These are phyloP conservation scores for Drosophila paulistorum DNA, from an alignment of 1,140 invertebrate species.

Conservation along the genomic window DNA sequence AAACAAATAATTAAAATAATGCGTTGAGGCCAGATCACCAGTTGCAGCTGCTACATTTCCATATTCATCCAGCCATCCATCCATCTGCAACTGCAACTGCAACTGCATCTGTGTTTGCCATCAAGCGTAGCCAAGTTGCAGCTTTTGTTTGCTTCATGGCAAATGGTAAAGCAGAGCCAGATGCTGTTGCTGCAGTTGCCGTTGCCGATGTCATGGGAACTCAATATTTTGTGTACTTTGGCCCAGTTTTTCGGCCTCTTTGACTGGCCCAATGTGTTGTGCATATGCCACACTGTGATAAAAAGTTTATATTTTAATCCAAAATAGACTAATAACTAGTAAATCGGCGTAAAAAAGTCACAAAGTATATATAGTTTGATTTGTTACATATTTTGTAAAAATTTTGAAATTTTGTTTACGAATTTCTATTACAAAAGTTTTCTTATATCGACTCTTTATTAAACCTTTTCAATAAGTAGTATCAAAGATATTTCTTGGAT, in stretches of 20 bases:
- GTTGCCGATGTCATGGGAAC: conserved; percentile 44
- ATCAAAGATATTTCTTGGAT: too few species aligned
- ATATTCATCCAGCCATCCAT: conserved; percentile 1
- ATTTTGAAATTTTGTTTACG: too few species aligned
- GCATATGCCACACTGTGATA: conserved; percentile 46
- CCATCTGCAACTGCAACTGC: conserved; percentile 14
- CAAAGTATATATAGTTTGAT: too few species aligned
- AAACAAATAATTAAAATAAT: conserved; percentile 82
- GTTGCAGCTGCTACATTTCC: conserved; percentile 41
- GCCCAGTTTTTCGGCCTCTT: conserved; percentile 41
- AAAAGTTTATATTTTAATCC: not conserved
- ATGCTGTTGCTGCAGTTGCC: not conserved
- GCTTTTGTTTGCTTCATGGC: conserved; percentile 39
- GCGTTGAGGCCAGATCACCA: conserved; percentile 37
- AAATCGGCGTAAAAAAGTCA: too few species aligned
- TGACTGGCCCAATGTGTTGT: conserved; percentile 54
- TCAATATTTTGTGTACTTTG: conserved; percentile 40
- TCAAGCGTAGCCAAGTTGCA: conserved; percentile 40
- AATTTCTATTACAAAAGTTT: too few species aligned
- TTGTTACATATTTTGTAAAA: too few species aligned
- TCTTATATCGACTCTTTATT: too few species aligned
- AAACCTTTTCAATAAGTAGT: too few species aligned
- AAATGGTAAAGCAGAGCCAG: conserved; percentile 14
- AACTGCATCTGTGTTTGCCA: conserved; percentile 63
- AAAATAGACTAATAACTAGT: too few species aligned